Evolutionary conservation across 2,797 vertebrate genomes (phyloP), one percentile per base, ranked within the genome.

Genomic region (Gallinago nigripennis): DNA sequence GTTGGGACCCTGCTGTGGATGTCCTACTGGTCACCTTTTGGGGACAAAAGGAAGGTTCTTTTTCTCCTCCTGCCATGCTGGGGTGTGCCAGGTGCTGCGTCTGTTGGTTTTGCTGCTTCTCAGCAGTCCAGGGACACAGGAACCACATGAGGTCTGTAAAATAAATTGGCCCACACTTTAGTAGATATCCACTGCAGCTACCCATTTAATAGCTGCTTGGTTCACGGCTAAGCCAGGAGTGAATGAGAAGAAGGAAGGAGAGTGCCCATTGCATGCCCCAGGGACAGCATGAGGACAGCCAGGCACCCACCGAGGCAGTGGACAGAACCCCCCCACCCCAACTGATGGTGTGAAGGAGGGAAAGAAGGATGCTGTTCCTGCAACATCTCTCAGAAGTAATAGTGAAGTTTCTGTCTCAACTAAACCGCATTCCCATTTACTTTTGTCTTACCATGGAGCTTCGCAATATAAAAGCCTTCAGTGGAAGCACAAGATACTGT

Each of bases 231-330:
- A 91, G 9, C 24, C 63, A 50, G 28, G 21, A 57, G 4, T 4
- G 53, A 50, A 24, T 12, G 1, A 31, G 41, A 15, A 43, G 11
- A 23, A 53, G 37, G 18, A 57, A 69, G 25, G 2, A 20, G 4
- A 75, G 12, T 2, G 11, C 30, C 28, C 6, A 2, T 4, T n/a
- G 56, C 30, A 53, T 0, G 0, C 1, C 21, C 16, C 75, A 48
- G 45, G 0, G 4, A 31, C 8, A 28, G 31, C 35, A 45, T 0
- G 0, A 31, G 17, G 53, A 21, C 28, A 57, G 23, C 12, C 43
- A 46, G 39, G 30, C 10, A 12, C 25, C 30, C 51, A 15, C 5
- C 0, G 0, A 27, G 8, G 18, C 17, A 33, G 10, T 0, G 3
- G 18, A 16, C 0, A 39, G 33, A 50, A 2, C 15, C 7, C 20